Evolutionary conservation across 2,113 vertebrate species (phyloP).

Genomic region (Xyliphius kryptos): DNA sequence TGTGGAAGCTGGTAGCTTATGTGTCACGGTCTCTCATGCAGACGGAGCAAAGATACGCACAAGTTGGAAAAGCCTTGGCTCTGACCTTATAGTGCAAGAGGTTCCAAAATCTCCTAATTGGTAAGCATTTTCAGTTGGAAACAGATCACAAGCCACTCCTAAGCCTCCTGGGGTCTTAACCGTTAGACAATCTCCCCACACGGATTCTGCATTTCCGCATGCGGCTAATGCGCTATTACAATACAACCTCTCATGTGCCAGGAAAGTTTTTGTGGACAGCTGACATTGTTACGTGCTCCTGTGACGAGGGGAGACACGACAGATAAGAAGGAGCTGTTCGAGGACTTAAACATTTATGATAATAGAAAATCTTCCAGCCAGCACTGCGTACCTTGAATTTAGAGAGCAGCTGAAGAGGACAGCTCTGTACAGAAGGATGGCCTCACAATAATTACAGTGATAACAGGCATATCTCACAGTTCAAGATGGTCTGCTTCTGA

Average conservation of each 20-base stretch:
- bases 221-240: background rate
- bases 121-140: background rate
- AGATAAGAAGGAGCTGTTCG: background rate
- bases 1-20: constrained; percentile 20
- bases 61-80: constrained; percentile 10
- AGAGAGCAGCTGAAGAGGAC: too few relatives aligned
- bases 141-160: background rate
- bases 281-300: background rate
- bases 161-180: background rate
- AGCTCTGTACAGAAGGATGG: too few relatives aligned
- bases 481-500: too few relatives aligned
- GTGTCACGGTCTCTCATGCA: constrained; percentile 13
- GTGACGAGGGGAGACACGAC: too few relatives aligned
- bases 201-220: background rate
- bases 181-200: background rate
- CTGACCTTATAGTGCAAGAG: background rate
- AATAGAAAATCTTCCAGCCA: background rate
- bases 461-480: too few relatives aligned
- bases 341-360: background rate
- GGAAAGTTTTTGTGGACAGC: background rate
- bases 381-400: background rate
- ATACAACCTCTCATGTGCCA: background rate
- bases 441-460: too few relatives aligned
- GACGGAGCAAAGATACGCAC: constrained; percentile 14
- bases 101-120: background rate